Evolutionary conservation across 1,140 invertebrate species (phyloP).

Genomic region (Leguminivora glycinivorella): DNA sequence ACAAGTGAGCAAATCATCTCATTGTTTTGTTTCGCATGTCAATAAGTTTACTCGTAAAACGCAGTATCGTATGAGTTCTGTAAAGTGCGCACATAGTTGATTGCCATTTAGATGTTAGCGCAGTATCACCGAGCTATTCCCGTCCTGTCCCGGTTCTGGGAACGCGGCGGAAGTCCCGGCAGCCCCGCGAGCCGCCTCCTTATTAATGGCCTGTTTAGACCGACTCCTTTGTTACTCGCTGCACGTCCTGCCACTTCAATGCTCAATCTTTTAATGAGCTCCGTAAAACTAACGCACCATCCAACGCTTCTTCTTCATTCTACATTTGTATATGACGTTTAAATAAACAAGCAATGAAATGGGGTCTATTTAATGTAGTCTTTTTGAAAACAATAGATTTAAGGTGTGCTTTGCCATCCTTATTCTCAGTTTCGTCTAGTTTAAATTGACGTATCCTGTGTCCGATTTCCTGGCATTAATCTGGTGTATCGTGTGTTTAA

Average conservation of each 20-base stretch:
- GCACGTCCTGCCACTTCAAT: conserved; percentile 62
- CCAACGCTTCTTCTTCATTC: conserved; percentile 36
- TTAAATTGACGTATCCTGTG: conserved; percentile 73
- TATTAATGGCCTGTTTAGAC: conserved; percentile 77
- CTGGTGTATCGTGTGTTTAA: conserved; percentile 51
- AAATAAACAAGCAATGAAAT: conserved; percentile 37
- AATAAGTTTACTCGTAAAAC: too few relatives aligned
- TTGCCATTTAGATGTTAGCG: conserved; percentile 49
- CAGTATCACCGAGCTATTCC: conserved; percentile 63
- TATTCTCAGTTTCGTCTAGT: conserved; percentile 56
- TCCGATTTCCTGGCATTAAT: conserved; percentile 67
- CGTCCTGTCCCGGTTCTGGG: conserved; percentile 70
- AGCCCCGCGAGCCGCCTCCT: conserved; percentile 61
- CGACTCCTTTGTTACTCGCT: conserved; percentile 72
- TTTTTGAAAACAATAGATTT: conserved; percentile 40
- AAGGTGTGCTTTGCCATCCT: conserved; percentile 37
- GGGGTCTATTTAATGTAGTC: conserved; percentile 29
- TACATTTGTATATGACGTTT: not conserved
- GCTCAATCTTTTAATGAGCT: conserved; percentile 35
- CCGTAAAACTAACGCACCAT: conserved; percentile 36
- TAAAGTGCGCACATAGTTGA: conserved; percentile 32
- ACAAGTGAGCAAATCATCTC: not conserved
- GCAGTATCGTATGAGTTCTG: not conserved
- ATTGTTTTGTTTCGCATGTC: not conserved
- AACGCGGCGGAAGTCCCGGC: conserved; percentile 68